Evolutionary conservation across 2,888 invertebrate genomes (phyloP).

Genomic region (Lithophane socia): DNA sequence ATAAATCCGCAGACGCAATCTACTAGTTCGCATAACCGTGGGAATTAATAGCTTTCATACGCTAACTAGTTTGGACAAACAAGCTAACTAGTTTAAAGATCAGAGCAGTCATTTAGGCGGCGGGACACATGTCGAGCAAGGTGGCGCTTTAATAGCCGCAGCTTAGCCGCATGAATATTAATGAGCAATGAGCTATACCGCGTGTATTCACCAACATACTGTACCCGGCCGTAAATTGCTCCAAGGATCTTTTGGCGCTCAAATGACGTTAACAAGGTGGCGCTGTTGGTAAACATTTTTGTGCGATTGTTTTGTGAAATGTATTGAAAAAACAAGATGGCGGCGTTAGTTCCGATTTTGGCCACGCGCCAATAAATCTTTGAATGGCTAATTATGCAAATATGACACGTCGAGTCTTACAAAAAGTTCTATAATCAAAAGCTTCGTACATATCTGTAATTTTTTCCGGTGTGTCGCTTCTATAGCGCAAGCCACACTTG

Average conservation of each 20-base stretch:
- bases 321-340: neutral
- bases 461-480: neutral
- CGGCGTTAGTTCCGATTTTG: neutral
- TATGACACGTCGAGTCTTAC: neutral
- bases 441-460: neutral
- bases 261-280: neutral
- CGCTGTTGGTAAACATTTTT: neutral
- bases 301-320: neutral
- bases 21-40: constrained; percentile 35
- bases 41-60: constrained; percentile 40
- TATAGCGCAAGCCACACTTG: neutral
- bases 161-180: constrained; percentile 81
- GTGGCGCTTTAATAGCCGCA: constrained; percentile 77
- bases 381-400: neutral
- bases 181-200: constrained; percentile 65
- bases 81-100: constrained; percentile 56
- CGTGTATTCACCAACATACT: constrained; percentile 66
- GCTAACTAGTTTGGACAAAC: constrained; percentile 65
- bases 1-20: constrained; percentile 16
- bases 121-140: constrained; percentile 64
- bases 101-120: constrained; percentile 58
- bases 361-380: no score
- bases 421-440: neutral
- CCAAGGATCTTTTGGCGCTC: neutral
- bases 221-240: neutral